Evolutionary conservation across 2,888 invertebrate genomes (phyloP).

Genomic region (Sussaba pulchella): DNA sequence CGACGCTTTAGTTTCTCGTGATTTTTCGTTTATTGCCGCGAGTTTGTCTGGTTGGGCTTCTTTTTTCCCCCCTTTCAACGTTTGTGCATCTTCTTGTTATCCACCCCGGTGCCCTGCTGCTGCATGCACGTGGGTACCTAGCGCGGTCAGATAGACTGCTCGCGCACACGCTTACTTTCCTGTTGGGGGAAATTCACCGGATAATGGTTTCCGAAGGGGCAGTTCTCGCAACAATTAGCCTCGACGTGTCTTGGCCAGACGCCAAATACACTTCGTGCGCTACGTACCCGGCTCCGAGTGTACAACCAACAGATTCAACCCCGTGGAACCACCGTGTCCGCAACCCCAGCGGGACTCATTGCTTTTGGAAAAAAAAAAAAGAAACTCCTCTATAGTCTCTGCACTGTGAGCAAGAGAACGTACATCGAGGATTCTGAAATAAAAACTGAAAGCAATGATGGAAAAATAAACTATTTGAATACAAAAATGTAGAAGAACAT

Average conservation of each 20-base stretch:
- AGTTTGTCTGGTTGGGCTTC: conserved; percentile 21
- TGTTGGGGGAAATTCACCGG: conserved; percentile 72
- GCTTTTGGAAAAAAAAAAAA: conserved; percentile 21
- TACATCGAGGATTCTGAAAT: background rate
- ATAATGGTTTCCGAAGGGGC: conserved; percentile 81
- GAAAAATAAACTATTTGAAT: conserved; percentile 35
- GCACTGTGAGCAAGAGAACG: conserved; percentile 5
- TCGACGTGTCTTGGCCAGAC: conserved; percentile 77
- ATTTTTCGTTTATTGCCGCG: conserved; percentile 57
- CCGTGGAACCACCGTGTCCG: conserved; percentile 36
- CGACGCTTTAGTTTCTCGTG: conserved; percentile 56
- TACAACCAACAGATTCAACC: conserved; percentile 45
- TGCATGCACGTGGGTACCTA: background rate
- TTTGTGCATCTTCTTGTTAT: conserved; percentile 31
- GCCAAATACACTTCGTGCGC: conserved; percentile 75
- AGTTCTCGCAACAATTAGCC: conserved; percentile 81
- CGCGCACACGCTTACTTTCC: conserved; percentile 61
- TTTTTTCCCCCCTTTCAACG: background rate
- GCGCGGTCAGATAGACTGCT: conserved; percentile 34
- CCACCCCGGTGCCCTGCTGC: conserved; percentile 1
- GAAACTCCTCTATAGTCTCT: background rate
- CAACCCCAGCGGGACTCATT: conserved; percentile 34
- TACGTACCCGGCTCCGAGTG: conserved; percentile 36
- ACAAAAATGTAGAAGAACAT: background rate
- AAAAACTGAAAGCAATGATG: background rate